Conservation (phyloP, 2,888 invertebrate genomes). For the Metacarcinus magister region DNA sequence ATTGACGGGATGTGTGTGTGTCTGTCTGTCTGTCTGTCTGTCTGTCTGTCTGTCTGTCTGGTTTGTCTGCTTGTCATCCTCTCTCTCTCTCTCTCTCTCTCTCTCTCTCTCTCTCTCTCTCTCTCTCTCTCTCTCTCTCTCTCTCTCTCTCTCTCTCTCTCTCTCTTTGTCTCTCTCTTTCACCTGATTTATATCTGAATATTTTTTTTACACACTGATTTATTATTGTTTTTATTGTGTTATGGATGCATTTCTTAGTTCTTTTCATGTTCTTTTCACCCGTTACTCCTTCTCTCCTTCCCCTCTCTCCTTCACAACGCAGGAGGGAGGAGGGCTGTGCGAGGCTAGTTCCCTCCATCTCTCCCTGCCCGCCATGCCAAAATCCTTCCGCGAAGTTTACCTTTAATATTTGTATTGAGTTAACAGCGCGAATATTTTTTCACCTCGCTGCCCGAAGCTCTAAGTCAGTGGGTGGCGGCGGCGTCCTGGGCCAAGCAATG, state of each 20-base stretch:
- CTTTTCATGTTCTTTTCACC: neutral
- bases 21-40: constrained; percentile 8
- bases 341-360: neutral
- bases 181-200: neutral
- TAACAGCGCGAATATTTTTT: constrained; percentile 60
- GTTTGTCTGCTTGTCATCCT: neutral
- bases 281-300: neutral
- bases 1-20: constrained; percentile 9
- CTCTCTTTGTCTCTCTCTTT: neutral
- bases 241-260: neutral
- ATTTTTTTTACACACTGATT: neutral
- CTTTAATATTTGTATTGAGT: constrained; percentile 71
- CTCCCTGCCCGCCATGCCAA: constrained; percentile 52
- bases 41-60: constrained; percentile 32
- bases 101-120: constrained; percentile 30
- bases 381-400: constrained; percentile 62
- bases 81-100: neutral
- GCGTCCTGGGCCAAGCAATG: neutral
- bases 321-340: neutral
- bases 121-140: constrained; percentile 41
- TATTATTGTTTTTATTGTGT: neutral
- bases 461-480: neutral
- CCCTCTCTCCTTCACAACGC: neutral
- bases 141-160: constrained; percentile 8
- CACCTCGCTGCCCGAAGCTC: neutral